Evolutionary conservation across 2,888 invertebrate genomes (phyloP).

Genomic region (Thelaira solivaga): DNA sequence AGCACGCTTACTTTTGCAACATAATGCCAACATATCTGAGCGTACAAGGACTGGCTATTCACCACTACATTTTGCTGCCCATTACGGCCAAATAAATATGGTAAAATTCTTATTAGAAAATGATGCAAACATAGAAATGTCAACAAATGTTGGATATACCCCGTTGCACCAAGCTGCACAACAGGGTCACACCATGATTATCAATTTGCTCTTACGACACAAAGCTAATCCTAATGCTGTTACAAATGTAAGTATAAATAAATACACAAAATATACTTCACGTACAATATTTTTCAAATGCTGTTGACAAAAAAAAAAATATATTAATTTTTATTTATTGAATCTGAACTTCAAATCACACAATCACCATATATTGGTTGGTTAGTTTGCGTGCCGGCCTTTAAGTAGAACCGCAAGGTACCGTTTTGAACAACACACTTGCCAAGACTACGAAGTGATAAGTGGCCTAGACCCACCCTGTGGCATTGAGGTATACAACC

Average conservation of each 20-base stretch:
- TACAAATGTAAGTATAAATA: conserved; percentile 86
- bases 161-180: conserved; percentile 99
- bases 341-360: too few relatives aligned
- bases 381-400: too few relatives aligned
- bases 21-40: conserved; percentile 85
- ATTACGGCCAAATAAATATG: conserved; percentile 96
- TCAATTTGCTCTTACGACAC: conserved; percentile 92
- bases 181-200: conserved; percentile 97
- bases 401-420: too few relatives aligned
- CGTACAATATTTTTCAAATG: too few relatives aligned
- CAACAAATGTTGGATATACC: conserved; percentile 90
- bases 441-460: too few relatives aligned
- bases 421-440: too few relatives aligned
- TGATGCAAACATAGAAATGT: conserved; percentile 90
- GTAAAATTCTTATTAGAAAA: conserved; percentile 92
- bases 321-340: too few relatives aligned
- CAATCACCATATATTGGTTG: too few relatives aligned
- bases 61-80: conserved; percentile 97
- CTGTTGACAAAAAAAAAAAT: too few relatives aligned
- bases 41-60: conserved; percentile 93
- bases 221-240: conserved; percentile 96
- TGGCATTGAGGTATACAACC: too few relatives aligned
- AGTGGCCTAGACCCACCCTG: too few relatives aligned
- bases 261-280: background rate
- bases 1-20: conserved; percentile 87